Conservation (phyloP, 2,888 invertebrate genomes). For the Petrolisthes cinctipes region DNA sequence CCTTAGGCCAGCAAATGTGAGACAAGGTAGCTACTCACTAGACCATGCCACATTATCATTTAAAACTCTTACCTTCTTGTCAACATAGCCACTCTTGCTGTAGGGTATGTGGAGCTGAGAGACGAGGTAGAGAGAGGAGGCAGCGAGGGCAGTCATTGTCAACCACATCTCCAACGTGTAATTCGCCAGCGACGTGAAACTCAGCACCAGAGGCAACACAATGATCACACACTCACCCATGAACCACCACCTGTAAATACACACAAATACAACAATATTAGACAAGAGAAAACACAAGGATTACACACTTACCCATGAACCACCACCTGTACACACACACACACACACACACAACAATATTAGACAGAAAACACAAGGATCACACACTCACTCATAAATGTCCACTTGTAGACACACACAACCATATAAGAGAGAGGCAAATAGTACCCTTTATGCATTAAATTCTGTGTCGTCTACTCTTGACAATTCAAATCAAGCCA, state of each 20-base stretch:
- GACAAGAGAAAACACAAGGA: too few relatives aligned
- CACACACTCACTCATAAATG: too few relatives aligned
- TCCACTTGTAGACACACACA: too few relatives aligned
- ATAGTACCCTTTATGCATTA: too few relatives aligned
- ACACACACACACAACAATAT: too few relatives aligned
- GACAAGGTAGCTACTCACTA: too few relatives aligned
- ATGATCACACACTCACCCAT: constrained; percentile 29
- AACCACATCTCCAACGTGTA: constrained; percentile 24
- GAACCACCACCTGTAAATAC: constrained; percentile 30
- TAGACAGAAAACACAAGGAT: too few relatives aligned
- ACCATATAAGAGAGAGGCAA: background rate
- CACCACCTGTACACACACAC: constrained; percentile 32
- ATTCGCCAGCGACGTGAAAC: constrained; percentile 28
- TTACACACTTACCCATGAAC: constrained; percentile 24
- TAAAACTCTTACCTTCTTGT: background rate
- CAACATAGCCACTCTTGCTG: background rate
- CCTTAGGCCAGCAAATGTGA: too few relatives aligned
- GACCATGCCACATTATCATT: too few relatives aligned
- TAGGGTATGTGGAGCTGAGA: background rate
- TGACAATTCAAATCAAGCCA: too few relatives aligned
- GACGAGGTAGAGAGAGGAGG: background rate
- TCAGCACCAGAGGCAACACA: constrained; percentile 38
- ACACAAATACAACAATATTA: too few relatives aligned
- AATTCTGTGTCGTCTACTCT: too few relatives aligned
- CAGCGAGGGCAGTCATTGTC: background rate